Evolutionary conservation across 2,797 vertebrate genomes (phyloP), one percentile per base, ranked within the genome.

Genomic region (Etheostoma nigrum): DNA sequence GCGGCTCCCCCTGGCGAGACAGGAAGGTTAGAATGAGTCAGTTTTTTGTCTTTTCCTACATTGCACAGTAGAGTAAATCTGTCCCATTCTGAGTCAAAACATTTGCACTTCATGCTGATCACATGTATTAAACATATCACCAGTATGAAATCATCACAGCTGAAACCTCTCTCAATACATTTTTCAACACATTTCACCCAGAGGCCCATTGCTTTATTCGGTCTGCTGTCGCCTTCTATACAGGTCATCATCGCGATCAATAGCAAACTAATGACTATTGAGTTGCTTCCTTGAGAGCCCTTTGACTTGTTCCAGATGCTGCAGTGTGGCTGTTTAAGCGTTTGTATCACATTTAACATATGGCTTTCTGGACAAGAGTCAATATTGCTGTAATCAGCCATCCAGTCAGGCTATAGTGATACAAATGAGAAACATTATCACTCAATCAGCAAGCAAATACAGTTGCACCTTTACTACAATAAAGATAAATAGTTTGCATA

Each of bases 1-100:
- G 51, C 98, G 95, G 89, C 98, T 99, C 67, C 98, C 98, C 91
- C 98, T 99, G 88, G 36, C 65, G 82, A 80, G 60, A 30, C 6
- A 64, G 8, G 42, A 44, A 44, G 33, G 30, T 45, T 7, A 16
- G 54, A 60, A n/a, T 4, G 12, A 21, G 4, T 51, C 6, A 11
- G 5, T 11, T 40, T 30, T 40, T 18, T 16, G 27, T 19, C 1
- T 2, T 27, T 18, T 51, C 3, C 30, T 40, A 44, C 6, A 40
- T n/a, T 8, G 44, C 19, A 45, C 40, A 48, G 57, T 8, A 4
- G 2, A 1, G 15, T 11, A n/a, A 51, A 68, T 44, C 44, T 19
- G 25, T 19, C 25, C 2, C 18, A 52, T 9, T 51, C 21, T 5
- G n/a, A 59, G 6, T 54, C 1, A 12, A 66, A 72, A 33, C 19